phyloP scores from a whole-genome alignment of 2,888 invertebrate genomes.

The Acleris cristana region DNA sequence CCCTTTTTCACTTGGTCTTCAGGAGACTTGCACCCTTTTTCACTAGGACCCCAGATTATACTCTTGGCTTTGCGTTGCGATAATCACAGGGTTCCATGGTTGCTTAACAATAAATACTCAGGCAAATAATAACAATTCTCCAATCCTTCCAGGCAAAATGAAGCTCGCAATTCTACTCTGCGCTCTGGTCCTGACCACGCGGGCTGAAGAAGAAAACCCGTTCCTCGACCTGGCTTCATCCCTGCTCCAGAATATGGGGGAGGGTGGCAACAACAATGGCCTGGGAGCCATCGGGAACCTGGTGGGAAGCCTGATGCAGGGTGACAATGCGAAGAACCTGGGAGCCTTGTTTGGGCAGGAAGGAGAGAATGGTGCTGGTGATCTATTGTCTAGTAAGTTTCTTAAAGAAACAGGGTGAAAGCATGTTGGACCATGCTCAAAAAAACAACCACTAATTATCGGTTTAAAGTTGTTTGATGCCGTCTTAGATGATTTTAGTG shows the following conservation, averaged over 20 bases:
- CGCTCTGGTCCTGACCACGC: constrained; percentile 5
- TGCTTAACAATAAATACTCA: too few relatives aligned
- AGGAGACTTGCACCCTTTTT: too few relatives aligned
- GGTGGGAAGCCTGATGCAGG: constrained; percentile 87
- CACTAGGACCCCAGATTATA: too few relatives aligned
- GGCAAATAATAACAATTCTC: not conserved
- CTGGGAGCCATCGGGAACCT: constrained; percentile 86
- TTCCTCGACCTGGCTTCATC: constrained; percentile 88
- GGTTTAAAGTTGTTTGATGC: too few relatives aligned
- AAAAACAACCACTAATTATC: too few relatives aligned
- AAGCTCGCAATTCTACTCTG: constrained; percentile 19
- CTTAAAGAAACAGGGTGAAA: not conserved
- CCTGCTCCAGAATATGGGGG: constrained; percentile 86
- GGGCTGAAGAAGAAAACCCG: constrained; percentile 82
- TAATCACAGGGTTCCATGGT: too few relatives aligned
- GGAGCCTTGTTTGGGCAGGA: constrained; percentile 42
- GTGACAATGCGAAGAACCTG: constrained; percentile 85
- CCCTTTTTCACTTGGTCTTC: too few relatives aligned
- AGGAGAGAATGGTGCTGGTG: constrained; percentile 64
- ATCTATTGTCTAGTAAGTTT: constrained; percentile 74
- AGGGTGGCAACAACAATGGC: constrained; percentile 65
- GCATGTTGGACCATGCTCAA: too few relatives aligned
- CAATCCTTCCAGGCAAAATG: constrained; percentile 26
- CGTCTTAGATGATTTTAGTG: too few relatives aligned
- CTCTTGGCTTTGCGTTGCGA: too few relatives aligned